Base-by-base conservation (phyloP, 2,888 invertebrate genomes). In the Rhaphigaster nebulosa region DNA sequence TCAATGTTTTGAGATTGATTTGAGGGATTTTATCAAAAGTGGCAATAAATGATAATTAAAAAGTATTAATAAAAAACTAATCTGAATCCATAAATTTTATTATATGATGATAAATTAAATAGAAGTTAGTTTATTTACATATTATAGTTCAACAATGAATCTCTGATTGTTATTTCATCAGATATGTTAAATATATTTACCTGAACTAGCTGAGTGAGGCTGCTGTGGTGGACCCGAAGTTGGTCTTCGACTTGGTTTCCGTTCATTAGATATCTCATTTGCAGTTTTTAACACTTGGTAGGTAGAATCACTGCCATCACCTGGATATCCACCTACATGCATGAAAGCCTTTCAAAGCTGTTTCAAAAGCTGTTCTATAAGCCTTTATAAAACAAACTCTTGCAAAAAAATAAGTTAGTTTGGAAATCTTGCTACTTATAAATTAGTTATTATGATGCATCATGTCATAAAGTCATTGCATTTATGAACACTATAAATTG, bases 241-340 rank as follows among this genome's bases (percentile, higher is more conserved):
- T 23, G 90, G 90, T 29, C 87, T 54, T 38, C 91, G n/a, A 15
- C 50, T 70, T 15, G 91, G 90, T 20, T 84, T 84, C 89, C 90
- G 88, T 60, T 92, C 91, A 52, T 93, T 92, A 65, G 93, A 93
- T 92, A 98, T 97, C 95, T 98, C 98, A 94, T 97, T 97, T 94
- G 98, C 98, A 94, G 98, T 97, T 95, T 98, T 98, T 95, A 98
- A 96, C 94, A 98, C 98, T 95, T 98, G 98, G 95, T 98, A 98
- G 94, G 97, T 87, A 34, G 90, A 76, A 41, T 90, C 90, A 56
- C 52, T 80, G 50, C 84, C 38, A 65, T 90, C 90, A 29, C 90
- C 90, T 26, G 90, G 87, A 56, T 87, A 90, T 34, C 54, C 90
- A 90, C 90, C 90, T 90, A 88, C 88, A 88, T 88, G 88, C 88